phyloP scores from a whole-genome alignment of 2,797 vertebrate species.

The Valencia hispanica region DNA sequence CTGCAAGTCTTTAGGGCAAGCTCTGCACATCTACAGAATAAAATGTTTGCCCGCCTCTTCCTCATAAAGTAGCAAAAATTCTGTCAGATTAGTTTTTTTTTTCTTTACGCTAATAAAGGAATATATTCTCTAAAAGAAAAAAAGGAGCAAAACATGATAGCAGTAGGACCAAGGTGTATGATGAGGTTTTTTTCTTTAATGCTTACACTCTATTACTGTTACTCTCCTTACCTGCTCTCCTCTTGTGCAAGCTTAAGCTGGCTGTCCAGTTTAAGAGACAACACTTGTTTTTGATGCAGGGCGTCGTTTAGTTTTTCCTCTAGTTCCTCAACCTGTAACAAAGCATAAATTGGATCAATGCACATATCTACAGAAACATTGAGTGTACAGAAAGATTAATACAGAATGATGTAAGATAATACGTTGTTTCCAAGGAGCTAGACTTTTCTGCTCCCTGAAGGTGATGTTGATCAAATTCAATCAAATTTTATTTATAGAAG shows the following conservation, averaged over 20 bases:
- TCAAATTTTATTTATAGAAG: too few species aligned
- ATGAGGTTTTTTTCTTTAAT: background rate
- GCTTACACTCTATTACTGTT: background rate
- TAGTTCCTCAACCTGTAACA: conserved; percentile 88
- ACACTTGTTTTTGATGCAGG: conserved; percentile 92
- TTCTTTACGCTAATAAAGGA: too few species aligned
- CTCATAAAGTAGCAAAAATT: too few species aligned
- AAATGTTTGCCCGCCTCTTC: too few species aligned
- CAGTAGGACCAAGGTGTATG: background rate
- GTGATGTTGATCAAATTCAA: background rate
- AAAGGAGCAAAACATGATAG: background rate
- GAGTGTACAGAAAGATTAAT: background rate
- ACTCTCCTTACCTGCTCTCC: conserved; percentile 85
- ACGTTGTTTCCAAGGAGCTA: background rate
- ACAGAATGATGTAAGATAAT: background rate
- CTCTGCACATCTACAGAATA: too few species aligned
- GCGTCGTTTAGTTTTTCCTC: conserved; percentile 95
- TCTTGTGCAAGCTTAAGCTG: conserved; percentile 92
- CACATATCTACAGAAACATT: background rate
- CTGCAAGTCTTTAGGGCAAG: too few species aligned
- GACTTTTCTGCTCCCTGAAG: background rate
- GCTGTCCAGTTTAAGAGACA: conserved; percentile 89
- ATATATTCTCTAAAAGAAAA: background rate
- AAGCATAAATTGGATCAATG: background rate
- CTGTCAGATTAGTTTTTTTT: too few species aligned